These are phyloP conservation scores for Upupa epops DNA, from an alignment of 2,113 vertebrate species.

Conservation along the genomic window DNA sequence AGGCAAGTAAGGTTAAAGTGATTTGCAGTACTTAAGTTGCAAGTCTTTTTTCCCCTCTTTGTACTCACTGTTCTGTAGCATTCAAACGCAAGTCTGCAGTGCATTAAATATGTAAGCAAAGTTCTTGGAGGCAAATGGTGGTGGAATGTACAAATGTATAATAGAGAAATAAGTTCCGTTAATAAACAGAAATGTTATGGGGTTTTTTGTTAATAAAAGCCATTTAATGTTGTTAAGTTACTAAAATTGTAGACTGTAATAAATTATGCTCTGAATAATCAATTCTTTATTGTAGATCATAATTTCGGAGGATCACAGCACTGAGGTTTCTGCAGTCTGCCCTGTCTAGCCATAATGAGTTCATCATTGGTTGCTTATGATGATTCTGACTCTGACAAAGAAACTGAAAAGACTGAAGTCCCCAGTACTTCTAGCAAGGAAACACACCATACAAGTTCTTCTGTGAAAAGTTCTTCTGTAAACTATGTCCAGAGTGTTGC, in stretches of 20 bases:
- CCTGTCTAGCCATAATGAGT: conserved; percentile 73
- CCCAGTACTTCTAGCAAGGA: not conserved
- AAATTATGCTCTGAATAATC: conserved; percentile 23
- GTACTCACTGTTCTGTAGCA: not conserved
- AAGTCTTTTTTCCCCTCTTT: conserved; percentile 5
- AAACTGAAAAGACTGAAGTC: conserved; percentile 39
- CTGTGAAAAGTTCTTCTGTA: not conserved
- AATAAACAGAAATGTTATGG: not conserved
- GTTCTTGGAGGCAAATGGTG: not conserved
- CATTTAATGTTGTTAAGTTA: not conserved
- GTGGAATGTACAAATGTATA: not conserved
- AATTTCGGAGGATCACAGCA: conserved; percentile 34
- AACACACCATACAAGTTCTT: not conserved
- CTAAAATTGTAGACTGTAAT: not conserved
- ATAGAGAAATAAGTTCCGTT: not conserved
- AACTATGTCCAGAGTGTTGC: not conserved
- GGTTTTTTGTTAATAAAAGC: not conserved
- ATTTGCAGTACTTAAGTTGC: not conserved
- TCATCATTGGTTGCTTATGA: conserved; percentile 88
- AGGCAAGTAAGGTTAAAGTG: not conserved
- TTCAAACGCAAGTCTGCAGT: not conserved
- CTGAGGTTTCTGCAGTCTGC: not conserved
- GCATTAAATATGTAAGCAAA: conserved; percentile 8
- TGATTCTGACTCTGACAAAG: conserved; percentile 87
- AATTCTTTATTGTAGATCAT: conserved; percentile 57